phyloP scores from a whole-genome alignment of 2,888 invertebrate species.

The Lampropteryx suffumata region DNA sequence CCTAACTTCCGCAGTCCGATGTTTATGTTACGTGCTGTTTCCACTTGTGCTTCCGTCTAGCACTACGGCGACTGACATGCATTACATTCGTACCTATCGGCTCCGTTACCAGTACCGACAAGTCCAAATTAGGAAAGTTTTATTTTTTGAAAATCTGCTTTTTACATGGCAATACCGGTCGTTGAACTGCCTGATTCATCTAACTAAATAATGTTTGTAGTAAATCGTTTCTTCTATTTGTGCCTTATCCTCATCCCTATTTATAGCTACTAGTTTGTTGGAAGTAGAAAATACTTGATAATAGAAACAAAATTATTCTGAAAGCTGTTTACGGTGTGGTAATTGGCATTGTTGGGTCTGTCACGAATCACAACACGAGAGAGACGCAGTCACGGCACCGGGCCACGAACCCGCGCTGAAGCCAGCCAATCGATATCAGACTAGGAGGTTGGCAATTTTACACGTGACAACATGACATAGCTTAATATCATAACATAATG shows the following conservation, averaged over 20 bases:
- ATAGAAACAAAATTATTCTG: too few species aligned
- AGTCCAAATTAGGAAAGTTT: background rate
- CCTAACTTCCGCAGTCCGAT: slow-evolving; percentile 10
- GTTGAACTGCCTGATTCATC: background rate
- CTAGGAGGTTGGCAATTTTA: slow-evolving; percentile 4
- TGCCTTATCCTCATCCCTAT: too few species aligned
- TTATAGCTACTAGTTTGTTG: too few species aligned
- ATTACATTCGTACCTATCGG: background rate
- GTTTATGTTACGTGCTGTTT: slow-evolving; percentile 3
- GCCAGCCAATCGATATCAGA: slow-evolving; percentile 8
- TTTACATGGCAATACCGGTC: too few species aligned
- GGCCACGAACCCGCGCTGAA: slow-evolving; percentile 4
- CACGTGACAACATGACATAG: background rate
- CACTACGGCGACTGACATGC: background rate
- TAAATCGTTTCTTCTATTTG: too few species aligned
- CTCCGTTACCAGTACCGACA: background rate
- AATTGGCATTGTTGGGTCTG: slow-evolving; percentile 4
- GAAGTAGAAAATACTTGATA: too few species aligned
- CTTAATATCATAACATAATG: too few species aligned
- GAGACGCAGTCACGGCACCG: slow-evolving; percentile 11
- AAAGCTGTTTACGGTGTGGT: background rate
- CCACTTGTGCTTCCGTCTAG: slow-evolving; percentile 5
- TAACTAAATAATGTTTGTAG: too few species aligned
- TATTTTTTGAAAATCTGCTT: too few species aligned
- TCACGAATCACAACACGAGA: slow-evolving; percentile 2